Percentiles rank a stretch among this genome's conserved stretches.
phyloP scores from a whole-genome alignment of 2,888 invertebrate genomes.

The Parapristionchus giblindavisi region DNA sequence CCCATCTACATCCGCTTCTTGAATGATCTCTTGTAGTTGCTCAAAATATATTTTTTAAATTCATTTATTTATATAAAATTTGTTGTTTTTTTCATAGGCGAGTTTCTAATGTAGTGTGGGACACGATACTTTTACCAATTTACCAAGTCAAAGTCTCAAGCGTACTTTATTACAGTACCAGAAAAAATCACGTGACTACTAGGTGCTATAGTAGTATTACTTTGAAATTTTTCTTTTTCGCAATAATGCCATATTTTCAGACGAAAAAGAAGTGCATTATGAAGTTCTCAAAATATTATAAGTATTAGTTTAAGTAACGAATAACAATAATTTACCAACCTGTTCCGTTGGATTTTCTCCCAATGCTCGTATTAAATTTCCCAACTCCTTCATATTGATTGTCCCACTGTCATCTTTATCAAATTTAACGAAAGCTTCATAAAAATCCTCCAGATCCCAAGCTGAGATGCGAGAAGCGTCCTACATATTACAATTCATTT shows the following conservation, averaged over 20 bases:
- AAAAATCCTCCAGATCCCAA: conserved; percentile 27
- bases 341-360: conserved; percentile 34
- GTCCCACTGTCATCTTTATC: conserved; percentile 34
- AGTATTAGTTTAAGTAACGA: no score
- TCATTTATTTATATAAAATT: background rate
- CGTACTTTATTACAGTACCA: no score
- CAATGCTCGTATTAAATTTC: conserved; percentile 15
- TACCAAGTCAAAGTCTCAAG: background rate
- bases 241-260: no score
- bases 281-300: no score
- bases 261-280: no score
- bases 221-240: no score
- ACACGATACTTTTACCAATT: background rate
- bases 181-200: no score
- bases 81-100: no score
- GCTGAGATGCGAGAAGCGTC: conserved; percentile 26
- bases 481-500: background rate
- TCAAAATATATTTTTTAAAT: background rate
- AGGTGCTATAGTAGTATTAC: no score
- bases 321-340: no score
- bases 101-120: no score
- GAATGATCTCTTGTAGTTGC: conserved; percentile 33
- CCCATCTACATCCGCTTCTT: conserved; percentile 32
- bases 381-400: conserved; percentile 24
- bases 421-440: conserved; percentile 33